Conservation (phyloP, 2,113 vertebrate genomes). For the Egretta garzetta region DNA sequence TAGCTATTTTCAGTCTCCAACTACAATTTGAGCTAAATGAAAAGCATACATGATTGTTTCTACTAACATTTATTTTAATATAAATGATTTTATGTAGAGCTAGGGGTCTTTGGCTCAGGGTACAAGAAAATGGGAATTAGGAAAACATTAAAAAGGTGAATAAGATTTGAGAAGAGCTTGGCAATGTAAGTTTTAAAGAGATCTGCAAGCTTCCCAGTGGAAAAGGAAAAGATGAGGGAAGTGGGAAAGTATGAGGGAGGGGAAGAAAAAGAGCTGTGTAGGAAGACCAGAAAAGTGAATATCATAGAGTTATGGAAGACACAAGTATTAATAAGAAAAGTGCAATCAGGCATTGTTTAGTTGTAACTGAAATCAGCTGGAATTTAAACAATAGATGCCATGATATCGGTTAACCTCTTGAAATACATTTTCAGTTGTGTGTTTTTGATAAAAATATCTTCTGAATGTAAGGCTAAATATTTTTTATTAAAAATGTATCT, state of each 20-base stretch:
- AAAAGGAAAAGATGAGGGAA: neutral
- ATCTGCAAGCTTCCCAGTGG: neutral
- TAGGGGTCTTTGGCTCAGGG: rapidly evolving
- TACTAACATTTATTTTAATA: neutral
- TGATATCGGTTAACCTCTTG: neutral
- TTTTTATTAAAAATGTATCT: neutral
- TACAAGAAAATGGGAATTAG: neutral
- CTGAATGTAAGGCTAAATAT: neutral
- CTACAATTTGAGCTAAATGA: neutral
- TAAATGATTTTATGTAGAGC: neutral
- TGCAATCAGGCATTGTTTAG: neutral
- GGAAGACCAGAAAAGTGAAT: neutral
- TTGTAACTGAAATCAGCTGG: neutral
- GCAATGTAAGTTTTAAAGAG: neutral
- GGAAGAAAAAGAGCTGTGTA: neutral
- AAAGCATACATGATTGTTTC: neutral
- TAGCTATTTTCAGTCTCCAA: neutral
- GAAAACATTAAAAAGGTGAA: neutral
- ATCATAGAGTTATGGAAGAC: neutral
- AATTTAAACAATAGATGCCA: neutral
- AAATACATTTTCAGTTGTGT: neutral
- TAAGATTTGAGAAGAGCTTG: neutral
- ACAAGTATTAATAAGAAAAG: neutral
- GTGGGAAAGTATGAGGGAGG: neutral
- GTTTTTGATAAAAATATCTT: neutral